Evolutionary conservation across 2,888 invertebrate species (phyloP), one percentile per base, ranked within the genome.

Genomic region (Spisula subtruncata): DNA sequence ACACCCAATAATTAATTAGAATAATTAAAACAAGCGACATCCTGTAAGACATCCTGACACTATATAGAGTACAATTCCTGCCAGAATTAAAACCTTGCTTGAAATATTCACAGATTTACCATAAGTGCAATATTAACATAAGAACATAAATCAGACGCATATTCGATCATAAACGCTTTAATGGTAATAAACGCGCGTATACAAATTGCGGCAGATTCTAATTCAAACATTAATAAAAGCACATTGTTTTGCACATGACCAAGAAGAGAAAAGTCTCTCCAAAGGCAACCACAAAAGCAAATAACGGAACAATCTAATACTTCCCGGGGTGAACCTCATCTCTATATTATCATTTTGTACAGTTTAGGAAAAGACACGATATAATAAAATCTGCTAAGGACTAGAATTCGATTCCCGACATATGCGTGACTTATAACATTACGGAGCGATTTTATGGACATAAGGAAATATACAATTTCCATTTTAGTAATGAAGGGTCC

Each of bases 361-460:
- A 48, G 25, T 80, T 85, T 80, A 80, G 41, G 75, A 35, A 60
- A 84, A 75, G 84, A 84, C 71, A 71, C 18, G 54, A 41, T 85
- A 85, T 85, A 85, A 85, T 80, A 85, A 85, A 85, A 85, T 80
- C 80, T 79, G 35, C 79, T 41, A 35, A 48, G 85, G n/a, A 80
- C 56, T 35, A 35, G 20, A 54, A 75, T 75, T 25, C 66, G 71
- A 54, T 79, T 83, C 32, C 60, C 46, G 41, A 79, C 46, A n/a
- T 56, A 80, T 83, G 87, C 87, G 87, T 88, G 87, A 60, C 87
- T 79, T 79, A 48, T 84, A 80, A 54, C 87, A 88, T 88, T 88
- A 80, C 12, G 54, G 29, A 54, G 83, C 16, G 56, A 56, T 83
- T 88, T 88, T 83, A 83, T 80, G 51, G 35, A 46, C 60, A 54